phyloP scores from a whole-genome alignment of 1,140 invertebrate species.

The Aplysia californica region DNA sequence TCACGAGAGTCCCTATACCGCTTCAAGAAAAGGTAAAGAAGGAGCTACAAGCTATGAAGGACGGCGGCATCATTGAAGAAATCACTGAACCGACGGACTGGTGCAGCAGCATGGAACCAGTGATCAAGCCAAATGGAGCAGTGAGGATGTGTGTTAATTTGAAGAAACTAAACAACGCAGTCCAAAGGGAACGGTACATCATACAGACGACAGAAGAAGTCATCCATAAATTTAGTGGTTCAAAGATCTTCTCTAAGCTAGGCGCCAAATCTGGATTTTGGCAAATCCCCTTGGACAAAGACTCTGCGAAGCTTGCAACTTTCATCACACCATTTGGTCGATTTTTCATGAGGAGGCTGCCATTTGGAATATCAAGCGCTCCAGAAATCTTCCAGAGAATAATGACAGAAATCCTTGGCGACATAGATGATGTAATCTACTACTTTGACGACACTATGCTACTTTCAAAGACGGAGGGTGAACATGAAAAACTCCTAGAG shows the following conservation, averaged over 20 bases:
- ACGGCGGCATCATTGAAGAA: neutral
- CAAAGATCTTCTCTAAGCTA: constrained; percentile 44
- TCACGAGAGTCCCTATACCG: constrained; percentile 20
- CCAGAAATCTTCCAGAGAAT: constrained; percentile 36
- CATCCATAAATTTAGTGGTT: constrained; percentile 48
- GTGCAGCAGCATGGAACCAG: neutral
- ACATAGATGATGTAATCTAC: constrained; percentile 16
- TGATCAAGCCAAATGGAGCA: constrained; percentile 22
- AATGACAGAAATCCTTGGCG: constrained; percentile 32
- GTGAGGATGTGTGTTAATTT: constrained; percentile 39
- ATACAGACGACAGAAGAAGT: constrained; percentile 34
- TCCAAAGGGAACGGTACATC: constrained; percentile 26
- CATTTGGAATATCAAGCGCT: constrained; percentile 62
- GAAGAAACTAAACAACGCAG: constrained; percentile 25
- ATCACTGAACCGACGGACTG: constrained; percentile 13
- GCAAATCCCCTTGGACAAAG: constrained; percentile 23
- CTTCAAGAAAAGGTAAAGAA: constrained; percentile 1
- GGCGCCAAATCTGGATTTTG: constrained; percentile 31
- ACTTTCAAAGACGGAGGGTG: constrained; percentile 29
- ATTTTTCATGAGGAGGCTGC: constrained; percentile 60
- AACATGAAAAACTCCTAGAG: constrained; percentile 41
- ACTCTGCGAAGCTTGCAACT: constrained; percentile 28
- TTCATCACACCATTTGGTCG: constrained; percentile 63
- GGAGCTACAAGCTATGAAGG: constrained; percentile 12
- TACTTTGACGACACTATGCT: constrained; percentile 51